A percentile compares a stretch with the other conserved stretches of the same genome.
These are phyloP conservation scores for Leucophenga varia DNA, from an alignment of 1,140 invertebrate genomes.

Conservation along the genomic window DNA sequence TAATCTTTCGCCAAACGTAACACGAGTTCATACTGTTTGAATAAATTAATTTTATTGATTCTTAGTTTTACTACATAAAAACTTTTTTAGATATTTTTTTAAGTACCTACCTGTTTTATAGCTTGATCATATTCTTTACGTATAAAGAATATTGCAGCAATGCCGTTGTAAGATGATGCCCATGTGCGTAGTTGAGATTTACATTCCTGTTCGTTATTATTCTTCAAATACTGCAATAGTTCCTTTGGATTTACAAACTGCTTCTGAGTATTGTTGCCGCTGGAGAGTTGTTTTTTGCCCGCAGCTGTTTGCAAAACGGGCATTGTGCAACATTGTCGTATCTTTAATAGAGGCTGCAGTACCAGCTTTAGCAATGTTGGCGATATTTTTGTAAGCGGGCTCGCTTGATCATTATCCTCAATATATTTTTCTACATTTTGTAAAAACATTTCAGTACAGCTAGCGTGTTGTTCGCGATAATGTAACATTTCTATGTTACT, in stretches of 20 bases:
- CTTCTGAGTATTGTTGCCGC: slow-evolving; percentile 22
- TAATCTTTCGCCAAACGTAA: slow-evolving; percentile 40
- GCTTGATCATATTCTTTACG: slow-evolving; percentile 60
- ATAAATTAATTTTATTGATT: too few relatives aligned
- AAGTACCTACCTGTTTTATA: slow-evolving; percentile 59
- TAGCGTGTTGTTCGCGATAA: slow-evolving; percentile 58
- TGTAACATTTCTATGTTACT: slow-evolving; percentile 61
- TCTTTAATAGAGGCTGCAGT: slow-evolving; percentile 65
- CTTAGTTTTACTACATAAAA: too few relatives aligned
- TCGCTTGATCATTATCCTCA: too few relatives aligned
- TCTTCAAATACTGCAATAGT: slow-evolving; percentile 66
- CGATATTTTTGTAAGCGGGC: slow-evolving; percentile 27
- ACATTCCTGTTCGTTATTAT: slow-evolving; percentile 65
- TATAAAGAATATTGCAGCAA: slow-evolving; percentile 68
- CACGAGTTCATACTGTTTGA: slow-evolving; percentile 66
- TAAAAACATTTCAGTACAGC: slow-evolving; percentile 32
- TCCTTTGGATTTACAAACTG: slow-evolving; percentile 62
- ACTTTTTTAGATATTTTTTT: too few relatives aligned
- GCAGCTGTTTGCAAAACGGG: slow-evolving; percentile 58
- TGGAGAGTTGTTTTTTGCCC: slow-evolving; percentile 3
- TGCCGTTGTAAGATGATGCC: slow-evolving; percentile 65
- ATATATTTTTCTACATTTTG: too few relatives aligned
- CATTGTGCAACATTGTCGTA: slow-evolving; percentile 74
- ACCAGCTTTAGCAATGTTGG: slow-evolving; percentile 43
- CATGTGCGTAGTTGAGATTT: slow-evolving; percentile 67